A percentile compares a stretch with the other conserved stretches of the same genome.
phyloP scores from a whole-genome alignment of 2,113 vertebrate species.

The Sitta europaea region DNA sequence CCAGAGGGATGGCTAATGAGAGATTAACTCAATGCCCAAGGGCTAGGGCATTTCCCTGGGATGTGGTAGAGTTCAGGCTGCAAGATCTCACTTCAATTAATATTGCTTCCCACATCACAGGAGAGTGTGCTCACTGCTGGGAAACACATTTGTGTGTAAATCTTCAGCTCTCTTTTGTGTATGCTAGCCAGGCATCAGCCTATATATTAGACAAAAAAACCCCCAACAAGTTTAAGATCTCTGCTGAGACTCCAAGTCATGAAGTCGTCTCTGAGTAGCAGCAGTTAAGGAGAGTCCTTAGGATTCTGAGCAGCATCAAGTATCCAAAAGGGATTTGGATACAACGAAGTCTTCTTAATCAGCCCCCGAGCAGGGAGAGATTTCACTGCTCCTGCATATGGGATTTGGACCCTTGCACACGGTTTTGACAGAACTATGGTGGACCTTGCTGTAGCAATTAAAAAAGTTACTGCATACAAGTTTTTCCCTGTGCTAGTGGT shows the following conservation, averaged over 20 bases:
- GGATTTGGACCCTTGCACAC: background rate
- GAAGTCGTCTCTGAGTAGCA: background rate
- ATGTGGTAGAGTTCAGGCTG: constrained; percentile 60
- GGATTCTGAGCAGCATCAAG: background rate
- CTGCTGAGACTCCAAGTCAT: background rate
- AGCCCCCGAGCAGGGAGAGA: background rate
- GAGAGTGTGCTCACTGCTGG: constrained; percentile 13
- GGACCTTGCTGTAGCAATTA: background rate
- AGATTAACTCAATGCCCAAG: constrained; percentile 55
- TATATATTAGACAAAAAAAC: background rate
- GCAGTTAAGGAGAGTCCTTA: background rate
- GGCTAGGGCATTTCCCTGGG: constrained; percentile 61
- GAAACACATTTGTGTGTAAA: constrained; percentile 31
- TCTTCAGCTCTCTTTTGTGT: constrained; percentile 9
- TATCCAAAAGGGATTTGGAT: background rate
- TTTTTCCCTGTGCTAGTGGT: background rate
- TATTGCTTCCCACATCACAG: constrained; percentile 61
- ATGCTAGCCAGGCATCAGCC: background rate
- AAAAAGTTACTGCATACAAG: background rate
- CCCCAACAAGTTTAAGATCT: background rate
- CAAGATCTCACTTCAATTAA: constrained; percentile 61
- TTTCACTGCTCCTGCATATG: background rate
- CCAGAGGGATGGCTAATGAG: constrained; percentile 60
- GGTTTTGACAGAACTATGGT: background rate
- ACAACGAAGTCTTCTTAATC: background rate